Percentiles rank a stretch among this genome's conserved stretches.
phyloP scores from a whole-genome alignment of 2,888 invertebrate genomes.

The Leucania comma region DNA sequence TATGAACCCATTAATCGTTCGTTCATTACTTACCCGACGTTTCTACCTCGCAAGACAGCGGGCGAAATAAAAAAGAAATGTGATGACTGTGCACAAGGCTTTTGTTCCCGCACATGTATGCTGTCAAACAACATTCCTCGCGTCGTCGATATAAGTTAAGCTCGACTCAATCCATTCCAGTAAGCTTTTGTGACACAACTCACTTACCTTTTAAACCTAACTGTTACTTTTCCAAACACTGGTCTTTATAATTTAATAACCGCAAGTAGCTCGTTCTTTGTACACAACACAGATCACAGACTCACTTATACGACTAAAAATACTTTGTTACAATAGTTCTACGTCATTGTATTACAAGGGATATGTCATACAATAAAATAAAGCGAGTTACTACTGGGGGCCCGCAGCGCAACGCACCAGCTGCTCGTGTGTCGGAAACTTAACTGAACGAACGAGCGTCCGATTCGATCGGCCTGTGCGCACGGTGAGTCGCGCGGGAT shows the following conservation, averaged over 20 bases:
- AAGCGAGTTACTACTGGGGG: constrained; percentile 82
- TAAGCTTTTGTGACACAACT: constrained; percentile 89
- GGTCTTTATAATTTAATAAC: constrained; percentile 77
- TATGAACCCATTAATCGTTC: constrained; percentile 59
- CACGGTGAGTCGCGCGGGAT: constrained; percentile 77
- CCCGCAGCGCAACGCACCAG: constrained; percentile 84
- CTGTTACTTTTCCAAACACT: constrained; percentile 84
- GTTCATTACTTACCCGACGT: constrained; percentile 64
- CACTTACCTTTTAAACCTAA: constrained; percentile 88
- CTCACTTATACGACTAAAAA: constrained; percentile 74
- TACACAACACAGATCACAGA: constrained; percentile 83
- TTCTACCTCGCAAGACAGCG: constrained; percentile 78
- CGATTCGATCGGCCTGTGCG: constrained; percentile 80
- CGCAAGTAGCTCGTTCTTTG: constrained; percentile 73
- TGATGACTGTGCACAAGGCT: constrained; percentile 88
- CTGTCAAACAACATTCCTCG: constrained; percentile 90
- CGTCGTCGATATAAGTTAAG: constrained; percentile 88
- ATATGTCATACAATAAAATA: constrained; percentile 75
- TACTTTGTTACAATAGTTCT: constrained; percentile 73
- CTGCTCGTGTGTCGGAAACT: constrained; percentile 85
- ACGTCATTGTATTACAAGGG: constrained; percentile 83
- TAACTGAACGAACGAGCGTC: constrained; percentile 84
- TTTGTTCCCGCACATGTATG: constrained; percentile 90
- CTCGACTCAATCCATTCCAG: constrained; percentile 85
- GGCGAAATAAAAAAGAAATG: constrained; percentile 83